These are phyloP conservation scores for Mormyrops attenuatus DNA, from an alignment of 2,797 vertebrate genomes.

Conservation along the genomic window DNA sequence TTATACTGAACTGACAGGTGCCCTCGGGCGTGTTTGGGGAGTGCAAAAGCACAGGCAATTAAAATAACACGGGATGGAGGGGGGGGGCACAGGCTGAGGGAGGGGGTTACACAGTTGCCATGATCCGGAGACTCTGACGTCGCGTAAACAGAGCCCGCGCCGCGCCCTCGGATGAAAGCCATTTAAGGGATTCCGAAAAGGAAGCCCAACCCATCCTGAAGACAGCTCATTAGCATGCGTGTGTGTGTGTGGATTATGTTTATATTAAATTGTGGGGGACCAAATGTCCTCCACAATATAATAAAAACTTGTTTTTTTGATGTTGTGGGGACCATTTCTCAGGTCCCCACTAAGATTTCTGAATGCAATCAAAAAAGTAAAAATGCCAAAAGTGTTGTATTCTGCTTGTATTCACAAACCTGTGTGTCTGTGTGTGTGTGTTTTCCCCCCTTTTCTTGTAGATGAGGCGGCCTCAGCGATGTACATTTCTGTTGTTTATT, in stretches of 20 bases:
- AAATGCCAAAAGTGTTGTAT: too few relatives aligned
- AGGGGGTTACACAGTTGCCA: not conserved
- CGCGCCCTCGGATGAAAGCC: not conserved
- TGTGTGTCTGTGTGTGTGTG: not conserved
- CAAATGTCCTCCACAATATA: not conserved
- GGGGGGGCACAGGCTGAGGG: not conserved
- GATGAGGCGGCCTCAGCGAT: not conserved
- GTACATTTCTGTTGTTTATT: not conserved
- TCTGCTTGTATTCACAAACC: not conserved
- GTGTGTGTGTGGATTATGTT: not conserved
- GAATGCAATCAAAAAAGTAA: too few relatives aligned
- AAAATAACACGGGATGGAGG: slow-evolving; percentile 19
- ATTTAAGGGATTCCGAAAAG: not conserved
- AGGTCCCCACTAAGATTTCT: not conserved
- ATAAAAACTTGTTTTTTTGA: not conserved
- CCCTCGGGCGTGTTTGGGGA: slow-evolving; percentile 21
- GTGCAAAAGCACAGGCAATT: slow-evolving; percentile 25
- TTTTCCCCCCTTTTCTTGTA: not conserved
- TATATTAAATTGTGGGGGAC: not conserved
- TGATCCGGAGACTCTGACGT: not conserved
- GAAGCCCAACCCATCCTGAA: not conserved
- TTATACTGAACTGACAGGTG: slow-evolving; percentile 16
- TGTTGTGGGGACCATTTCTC: not conserved
- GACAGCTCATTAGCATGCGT: not conserved
- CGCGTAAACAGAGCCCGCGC: not conserved